These are phyloP conservation scores for Bombus balteatus DNA, from an alignment of 1,140 invertebrate species.

Conservation along the genomic window DNA sequence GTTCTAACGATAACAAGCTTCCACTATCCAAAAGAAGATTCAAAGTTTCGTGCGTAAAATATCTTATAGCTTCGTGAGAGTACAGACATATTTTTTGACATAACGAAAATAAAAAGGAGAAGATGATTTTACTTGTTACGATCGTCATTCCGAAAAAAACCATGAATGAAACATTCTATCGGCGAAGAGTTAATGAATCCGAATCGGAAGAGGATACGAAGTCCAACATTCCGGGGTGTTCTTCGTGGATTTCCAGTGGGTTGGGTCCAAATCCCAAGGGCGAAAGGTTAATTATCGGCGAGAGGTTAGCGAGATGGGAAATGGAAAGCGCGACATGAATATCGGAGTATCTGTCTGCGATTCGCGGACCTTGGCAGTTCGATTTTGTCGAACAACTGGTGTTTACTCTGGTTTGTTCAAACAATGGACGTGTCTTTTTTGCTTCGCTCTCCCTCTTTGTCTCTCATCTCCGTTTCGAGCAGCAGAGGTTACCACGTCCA, in stretches of 20 bases:
- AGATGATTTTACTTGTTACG: too few relatives aligned
- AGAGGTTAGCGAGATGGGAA: conserved; percentile 14
- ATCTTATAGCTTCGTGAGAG: not conserved
- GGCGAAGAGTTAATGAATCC: conserved; percentile 27
- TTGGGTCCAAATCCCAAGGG: conserved; percentile 27
- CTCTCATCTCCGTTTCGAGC: not conserved
- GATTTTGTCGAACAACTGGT: conserved; percentile 55
- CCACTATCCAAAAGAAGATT: not conserved
- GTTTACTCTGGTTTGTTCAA: conserved; percentile 62
- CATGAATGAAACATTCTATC: not conserved
- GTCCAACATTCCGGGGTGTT: conserved; percentile 14
- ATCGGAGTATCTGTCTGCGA: conserved; percentile 54
- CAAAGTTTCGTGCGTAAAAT: not conserved
- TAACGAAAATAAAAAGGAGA: not conserved
- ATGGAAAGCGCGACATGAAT: conserved; percentile 58
- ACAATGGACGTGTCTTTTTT: conserved; percentile 58
- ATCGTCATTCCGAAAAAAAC: not conserved
- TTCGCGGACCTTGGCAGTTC: conserved; percentile 50
- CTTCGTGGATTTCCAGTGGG: conserved; percentile 10
- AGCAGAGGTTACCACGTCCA: not conserved
- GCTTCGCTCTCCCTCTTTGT: conserved; percentile 15
- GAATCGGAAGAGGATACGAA: not conserved
- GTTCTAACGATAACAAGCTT: not conserved
- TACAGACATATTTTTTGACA: not conserved
- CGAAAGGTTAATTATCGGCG: conserved; percentile 45